phyloP scores from a whole-genome alignment of 2,888 invertebrate species.

The Drosophila limbata region DNA sequence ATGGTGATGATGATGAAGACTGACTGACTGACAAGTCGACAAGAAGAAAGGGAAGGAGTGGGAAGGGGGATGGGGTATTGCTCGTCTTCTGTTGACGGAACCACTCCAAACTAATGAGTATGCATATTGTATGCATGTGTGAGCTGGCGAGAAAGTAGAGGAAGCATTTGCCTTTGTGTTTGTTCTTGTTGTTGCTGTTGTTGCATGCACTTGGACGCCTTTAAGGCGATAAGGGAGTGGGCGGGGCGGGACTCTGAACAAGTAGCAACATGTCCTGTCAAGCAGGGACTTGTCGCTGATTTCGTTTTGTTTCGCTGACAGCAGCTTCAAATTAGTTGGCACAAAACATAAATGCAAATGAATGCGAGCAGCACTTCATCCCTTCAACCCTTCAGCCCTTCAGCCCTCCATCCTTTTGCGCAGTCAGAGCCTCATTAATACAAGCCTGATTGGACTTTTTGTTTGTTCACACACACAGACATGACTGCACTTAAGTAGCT shows the following conservation, averaged over 20 bases:
- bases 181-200: constrained; percentile 58
- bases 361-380: constrained; percentile 55
- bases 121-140: constrained; percentile 78
- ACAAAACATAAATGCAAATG: constrained; percentile 80
- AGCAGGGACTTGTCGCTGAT: constrained; percentile 62
- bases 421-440: constrained; percentile 65
- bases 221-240: neutral
- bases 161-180: constrained; percentile 24
- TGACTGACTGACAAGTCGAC: constrained; percentile 52
- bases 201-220: constrained; percentile 71
- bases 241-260: constrained; percentile 3
- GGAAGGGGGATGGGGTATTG: neutral
- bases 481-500: constrained; percentile 74
- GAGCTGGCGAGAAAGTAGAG: constrained; percentile 17
- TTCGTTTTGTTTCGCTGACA: constrained; percentile 72
- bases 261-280: constrained; percentile 62
- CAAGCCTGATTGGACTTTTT: constrained; percentile 78
- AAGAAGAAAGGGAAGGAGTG: constrained; percentile 18
- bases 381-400: neutral
- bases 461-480: constrained; percentile 50
- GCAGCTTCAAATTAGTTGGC: constrained; percentile 79
- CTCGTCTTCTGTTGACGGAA: constrained; percentile 73
- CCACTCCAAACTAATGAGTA: constrained; percentile 83
- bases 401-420: neutral
- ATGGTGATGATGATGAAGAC: constrained; percentile 42